Conservation (phyloP, 2,113 vertebrate genomes). For the Australoheros scitulus region DNA sequence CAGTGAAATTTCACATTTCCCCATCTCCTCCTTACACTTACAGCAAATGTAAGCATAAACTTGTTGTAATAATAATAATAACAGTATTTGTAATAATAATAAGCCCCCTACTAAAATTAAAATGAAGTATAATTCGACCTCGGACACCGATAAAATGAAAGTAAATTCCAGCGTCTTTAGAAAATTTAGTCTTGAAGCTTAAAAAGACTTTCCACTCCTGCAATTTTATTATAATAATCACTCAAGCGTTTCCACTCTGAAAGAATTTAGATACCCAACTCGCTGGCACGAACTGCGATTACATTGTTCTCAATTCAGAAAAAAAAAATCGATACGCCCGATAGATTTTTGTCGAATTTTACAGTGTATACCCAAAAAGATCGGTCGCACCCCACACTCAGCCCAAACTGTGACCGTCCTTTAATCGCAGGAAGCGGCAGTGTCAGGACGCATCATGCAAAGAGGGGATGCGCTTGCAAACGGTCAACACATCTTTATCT, state of each 20-base stretch:
- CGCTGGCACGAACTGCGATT: not conserved
- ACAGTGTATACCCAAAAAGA: not conserved
- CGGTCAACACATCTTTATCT: constrained; percentile 58
- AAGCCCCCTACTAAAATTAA: not conserved
- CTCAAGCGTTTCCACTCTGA: not conserved
- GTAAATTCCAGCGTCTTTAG: not conserved
- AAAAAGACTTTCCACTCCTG: not conserved
- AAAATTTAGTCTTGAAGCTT: not conserved
- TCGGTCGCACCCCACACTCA: not conserved
- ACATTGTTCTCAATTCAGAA: not conserved
- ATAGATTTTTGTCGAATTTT: not conserved
- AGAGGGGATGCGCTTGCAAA: constrained; percentile 38
- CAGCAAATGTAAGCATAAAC: not conserved
- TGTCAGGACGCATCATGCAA: constrained; percentile 61
- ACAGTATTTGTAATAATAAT: not conserved
- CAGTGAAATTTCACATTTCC: not conserved
- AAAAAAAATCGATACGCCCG: too few relatives aligned
- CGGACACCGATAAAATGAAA: not conserved
- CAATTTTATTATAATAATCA: not conserved
- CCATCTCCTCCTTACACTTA: not conserved
- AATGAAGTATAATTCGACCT: not conserved
- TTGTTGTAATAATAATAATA: not conserved
- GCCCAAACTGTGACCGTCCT: constrained; percentile 23
- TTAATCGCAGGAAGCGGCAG: constrained; percentile 23
- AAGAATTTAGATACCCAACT: not conserved